phyloP scores from a whole-genome alignment of 1,140 invertebrate species.

The Conopomorpha cramerella region DNA sequence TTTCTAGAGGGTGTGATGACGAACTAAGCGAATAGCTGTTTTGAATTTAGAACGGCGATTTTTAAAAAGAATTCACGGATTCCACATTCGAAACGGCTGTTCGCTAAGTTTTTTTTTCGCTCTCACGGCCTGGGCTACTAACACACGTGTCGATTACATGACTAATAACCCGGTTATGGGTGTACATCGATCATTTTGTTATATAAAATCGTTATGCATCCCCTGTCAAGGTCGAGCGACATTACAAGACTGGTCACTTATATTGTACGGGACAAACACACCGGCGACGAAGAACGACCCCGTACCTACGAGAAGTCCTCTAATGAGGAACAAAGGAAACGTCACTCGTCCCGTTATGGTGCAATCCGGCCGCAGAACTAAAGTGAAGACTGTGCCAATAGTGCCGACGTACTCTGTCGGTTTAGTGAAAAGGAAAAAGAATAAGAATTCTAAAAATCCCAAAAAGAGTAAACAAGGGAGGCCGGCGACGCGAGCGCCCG shows the following conservation, averaged over 20 bases:
- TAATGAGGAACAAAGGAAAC: conserved; percentile 59
- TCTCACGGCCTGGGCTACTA: no score
- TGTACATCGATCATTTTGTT: no score
- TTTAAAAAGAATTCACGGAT: no score
- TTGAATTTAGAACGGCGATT: no score
- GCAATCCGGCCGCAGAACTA: conserved; percentile 42
- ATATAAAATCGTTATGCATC: no score
- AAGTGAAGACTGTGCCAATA: conserved; percentile 52
- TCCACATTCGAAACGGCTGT: no score
- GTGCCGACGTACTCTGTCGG: conserved; percentile 56
- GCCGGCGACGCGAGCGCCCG: conserved; percentile 34
- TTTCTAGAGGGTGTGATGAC: conserved; percentile 1
- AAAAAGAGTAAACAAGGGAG: conserved; percentile 48
- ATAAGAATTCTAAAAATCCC: conserved; percentile 63
- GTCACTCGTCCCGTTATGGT: conserved; percentile 57
- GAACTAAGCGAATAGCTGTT: no score
- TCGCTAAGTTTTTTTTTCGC: no score
- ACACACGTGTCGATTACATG: no score
- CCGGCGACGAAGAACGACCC: conserved; percentile 70
- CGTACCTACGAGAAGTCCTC: conserved; percentile 61
- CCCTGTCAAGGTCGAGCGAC: conserved; percentile 91
- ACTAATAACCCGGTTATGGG: no score
- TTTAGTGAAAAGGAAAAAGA: conserved; percentile 55
- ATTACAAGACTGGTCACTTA: conserved; percentile 86
- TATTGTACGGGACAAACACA: conserved; percentile 84